Base-by-base conservation (phyloP, 2,797 vertebrate species). In the Cercopithecus mitis region DNA sequence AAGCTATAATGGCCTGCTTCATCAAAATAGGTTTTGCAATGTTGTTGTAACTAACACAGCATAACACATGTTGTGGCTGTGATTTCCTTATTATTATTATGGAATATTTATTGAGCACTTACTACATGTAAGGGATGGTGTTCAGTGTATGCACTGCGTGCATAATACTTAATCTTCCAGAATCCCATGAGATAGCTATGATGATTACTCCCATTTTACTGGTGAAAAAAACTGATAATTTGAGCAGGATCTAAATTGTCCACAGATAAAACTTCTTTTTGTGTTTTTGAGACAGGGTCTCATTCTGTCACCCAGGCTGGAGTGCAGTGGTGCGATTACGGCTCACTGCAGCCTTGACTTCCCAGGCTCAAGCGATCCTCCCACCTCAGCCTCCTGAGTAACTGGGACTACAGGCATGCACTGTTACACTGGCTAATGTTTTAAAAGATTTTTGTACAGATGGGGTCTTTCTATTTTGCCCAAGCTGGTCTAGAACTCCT, bases 31-130 rank as follows among this genome's bases (percentile, higher is more conserved):
- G 73, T 52, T 33, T 20, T 58, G 77, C 79, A 57, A 52, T 57
- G 88, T 81, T 57, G 36, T 52, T 75, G 84, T 64, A 88, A 97
- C 89, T 92, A 96, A 85, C 70, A 45, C 73, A 86, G 39, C 30
- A 9, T 30, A 75, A 50, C 30, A 5, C 47, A 47, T 6, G 79
- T n/a, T 2, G 61, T 15, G 43, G 47, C 92, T 84, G 4, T 30
- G 61, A 15, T 84, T 95, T 88, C 91, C 91, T 96, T 33, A 58
- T 88, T 50, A 43, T 82, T 76, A 52, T 47, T 67, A 94, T 83
- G 89, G 77, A 92, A 75, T 75, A 50, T 75, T 86, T 95, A 84
- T 50, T 81, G 96, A 94, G 90, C 88, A 85, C n/a, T 90, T 96
- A 86, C 94, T 79, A 39, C 47, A 47, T 39, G 67, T 8, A 22